Evolutionary conservation across 2,888 invertebrate genomes (phyloP).

Genomic region (Lasioglossum oenotherae): DNA sequence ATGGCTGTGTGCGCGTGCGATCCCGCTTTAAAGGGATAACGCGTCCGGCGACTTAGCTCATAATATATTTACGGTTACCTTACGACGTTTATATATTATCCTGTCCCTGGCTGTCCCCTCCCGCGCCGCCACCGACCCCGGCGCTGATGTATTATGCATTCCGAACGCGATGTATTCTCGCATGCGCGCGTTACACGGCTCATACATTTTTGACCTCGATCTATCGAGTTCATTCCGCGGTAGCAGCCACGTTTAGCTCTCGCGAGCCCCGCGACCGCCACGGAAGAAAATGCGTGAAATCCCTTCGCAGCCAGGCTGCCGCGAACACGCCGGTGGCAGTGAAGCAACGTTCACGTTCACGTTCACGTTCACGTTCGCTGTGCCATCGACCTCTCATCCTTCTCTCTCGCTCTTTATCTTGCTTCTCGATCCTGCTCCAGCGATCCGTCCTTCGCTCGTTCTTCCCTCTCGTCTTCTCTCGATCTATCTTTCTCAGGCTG

Average conservation of each 20-base stretch:
- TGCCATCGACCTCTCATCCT: slow-evolving; percentile 38
- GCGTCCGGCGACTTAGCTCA: slow-evolving; percentile 70
- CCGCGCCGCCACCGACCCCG: slow-evolving; percentile 9
- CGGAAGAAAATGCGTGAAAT: slow-evolving; percentile 47
- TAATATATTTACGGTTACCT: slow-evolving; percentile 71
- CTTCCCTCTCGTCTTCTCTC: neutral
- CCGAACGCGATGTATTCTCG: slow-evolving; percentile 65
- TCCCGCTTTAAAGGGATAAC: slow-evolving; percentile 70
- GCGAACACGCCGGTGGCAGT: neutral
- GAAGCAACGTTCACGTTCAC: slow-evolving; percentile 6
- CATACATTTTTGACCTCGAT: slow-evolving; percentile 72
- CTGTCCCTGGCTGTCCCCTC: slow-evolving; percentile 40
- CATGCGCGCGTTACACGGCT: slow-evolving; percentile 59
- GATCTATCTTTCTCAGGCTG: slow-evolving; percentile 14
- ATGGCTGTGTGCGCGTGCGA: slow-evolving; percentile 29
- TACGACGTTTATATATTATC: slow-evolving; percentile 67
- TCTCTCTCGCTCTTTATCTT: neutral
- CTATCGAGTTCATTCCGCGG: slow-evolving; percentile 47
- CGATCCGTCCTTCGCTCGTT: slow-evolving; percentile 7
- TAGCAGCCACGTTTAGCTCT: neutral
- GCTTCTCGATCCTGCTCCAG: neutral
- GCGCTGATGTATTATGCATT: slow-evolving; percentile 76
- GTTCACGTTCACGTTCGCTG: slow-evolving; percentile 2
- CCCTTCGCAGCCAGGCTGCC: slow-evolving; percentile 8
- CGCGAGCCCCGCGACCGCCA: slow-evolving; percentile 9